These are phyloP conservation scores for Pempheris klunzingeri DNA, from an alignment of 2,797 vertebrate species.

Conservation along the genomic window DNA sequence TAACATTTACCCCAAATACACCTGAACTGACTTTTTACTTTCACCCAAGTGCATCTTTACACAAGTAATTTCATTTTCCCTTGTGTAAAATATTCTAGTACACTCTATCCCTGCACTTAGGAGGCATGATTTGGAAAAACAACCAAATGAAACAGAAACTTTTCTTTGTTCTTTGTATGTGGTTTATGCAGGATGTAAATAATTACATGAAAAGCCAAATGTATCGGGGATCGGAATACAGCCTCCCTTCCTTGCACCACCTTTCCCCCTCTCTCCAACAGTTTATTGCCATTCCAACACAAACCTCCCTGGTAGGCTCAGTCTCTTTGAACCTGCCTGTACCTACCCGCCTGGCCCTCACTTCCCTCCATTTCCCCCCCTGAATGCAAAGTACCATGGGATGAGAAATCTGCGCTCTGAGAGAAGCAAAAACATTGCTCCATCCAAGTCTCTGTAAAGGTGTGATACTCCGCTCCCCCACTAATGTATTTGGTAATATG, in stretches of 20 bases:
- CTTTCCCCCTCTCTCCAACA: not conserved
- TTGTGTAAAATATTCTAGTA: not conserved
- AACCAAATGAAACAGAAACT: not conserved
- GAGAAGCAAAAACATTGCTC: conserved; percentile 55
- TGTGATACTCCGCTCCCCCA: conserved; percentile 35
- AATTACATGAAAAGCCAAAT: conserved; percentile 22
- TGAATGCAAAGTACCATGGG: conserved; percentile 18
- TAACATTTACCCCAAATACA: too few species aligned
- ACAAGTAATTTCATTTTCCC: not conserved
- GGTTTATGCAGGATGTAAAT: not conserved
- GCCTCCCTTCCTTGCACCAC: not conserved
- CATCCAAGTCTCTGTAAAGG: conserved; percentile 61
- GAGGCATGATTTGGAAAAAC: not conserved
- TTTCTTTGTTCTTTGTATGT: not conserved
- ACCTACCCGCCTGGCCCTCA: conserved; percentile 7
- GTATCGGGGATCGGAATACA: conserved; percentile 17
- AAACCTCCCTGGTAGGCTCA: conserved; percentile 40
- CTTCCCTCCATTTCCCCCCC: conserved; percentile 14
- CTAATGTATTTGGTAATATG: conserved; percentile 59
- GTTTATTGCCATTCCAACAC: conserved; percentile 55
- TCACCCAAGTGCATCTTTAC: too few species aligned
- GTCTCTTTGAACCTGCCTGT: conserved; percentile 7
- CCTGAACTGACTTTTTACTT: too few species aligned
- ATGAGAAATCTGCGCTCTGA: conserved; percentile 42
- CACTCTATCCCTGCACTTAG: not conserved